A percentile compares a stretch with the other conserved stretches of the same genome.
Evolutionary conservation across 2,888 invertebrate genomes (phyloP).

Genomic region (Hermaeophaga mercurialis): DNA sequence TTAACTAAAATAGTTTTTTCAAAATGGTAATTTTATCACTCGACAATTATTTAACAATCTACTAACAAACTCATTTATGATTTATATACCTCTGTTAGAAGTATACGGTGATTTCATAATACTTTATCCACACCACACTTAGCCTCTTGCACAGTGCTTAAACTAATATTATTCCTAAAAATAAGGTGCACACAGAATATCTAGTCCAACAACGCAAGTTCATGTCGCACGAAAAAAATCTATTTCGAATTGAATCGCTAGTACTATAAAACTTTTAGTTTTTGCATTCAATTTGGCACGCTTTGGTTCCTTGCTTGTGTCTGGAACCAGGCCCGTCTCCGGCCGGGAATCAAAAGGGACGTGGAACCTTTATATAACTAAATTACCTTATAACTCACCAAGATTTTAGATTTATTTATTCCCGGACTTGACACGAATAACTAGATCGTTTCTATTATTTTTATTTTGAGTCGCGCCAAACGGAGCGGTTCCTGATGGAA

Average conservation of each 20-base stretch:
- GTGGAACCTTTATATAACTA: too few relatives aligned
- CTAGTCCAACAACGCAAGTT: conserved; percentile 14
- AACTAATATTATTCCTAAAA: conserved; percentile 14
- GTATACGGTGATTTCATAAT: conserved; percentile 8
- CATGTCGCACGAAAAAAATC: neutral
- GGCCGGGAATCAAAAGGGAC: too few relatives aligned
- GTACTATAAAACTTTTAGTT: neutral
- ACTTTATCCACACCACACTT: neutral
- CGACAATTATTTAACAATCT: too few relatives aligned
- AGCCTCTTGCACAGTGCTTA: neutral
- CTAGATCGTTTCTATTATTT: too few relatives aligned
- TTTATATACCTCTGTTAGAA: conserved; percentile 2
- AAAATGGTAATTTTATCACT: too few relatives aligned
- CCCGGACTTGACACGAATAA: too few relatives aligned
- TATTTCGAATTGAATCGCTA: conserved; percentile 2
- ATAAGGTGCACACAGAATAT: conserved; percentile 11
- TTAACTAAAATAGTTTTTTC: too few relatives aligned
- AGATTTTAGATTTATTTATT: too few relatives aligned
- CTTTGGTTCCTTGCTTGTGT: neutral
- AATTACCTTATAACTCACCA: too few relatives aligned
- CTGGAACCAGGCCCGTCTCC: too few relatives aligned
- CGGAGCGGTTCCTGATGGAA: too few relatives aligned
- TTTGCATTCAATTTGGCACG: neutral
- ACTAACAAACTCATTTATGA: neutral
- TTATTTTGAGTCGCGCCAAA: too few relatives aligned